Evolutionary conservation across 1,140 invertebrate species (phyloP).

Genomic region (Cotesia chilonis): DNA sequence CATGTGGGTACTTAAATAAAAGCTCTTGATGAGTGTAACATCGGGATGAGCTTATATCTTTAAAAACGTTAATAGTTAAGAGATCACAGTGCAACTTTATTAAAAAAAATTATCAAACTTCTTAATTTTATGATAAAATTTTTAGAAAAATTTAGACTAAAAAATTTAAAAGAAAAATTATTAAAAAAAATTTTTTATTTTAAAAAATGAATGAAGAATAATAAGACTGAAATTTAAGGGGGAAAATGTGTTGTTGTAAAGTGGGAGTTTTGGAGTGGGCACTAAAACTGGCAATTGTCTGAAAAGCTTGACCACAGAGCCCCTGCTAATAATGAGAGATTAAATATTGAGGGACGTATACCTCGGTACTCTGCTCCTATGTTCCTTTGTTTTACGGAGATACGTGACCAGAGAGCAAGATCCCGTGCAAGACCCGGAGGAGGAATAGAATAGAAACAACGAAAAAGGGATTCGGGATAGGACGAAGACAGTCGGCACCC

Average conservation of each 20-base stretch:
- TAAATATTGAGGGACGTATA: constrained; percentile 63
- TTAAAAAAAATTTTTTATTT: too few relatives aligned
- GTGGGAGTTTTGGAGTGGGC: constrained; percentile 49
- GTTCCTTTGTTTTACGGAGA: constrained; percentile 63
- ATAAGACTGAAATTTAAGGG: background rate
- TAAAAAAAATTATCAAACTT: too few relatives aligned
- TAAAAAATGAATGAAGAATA: background rate
- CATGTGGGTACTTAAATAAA: too few relatives aligned
- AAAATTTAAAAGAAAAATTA: too few relatives aligned
- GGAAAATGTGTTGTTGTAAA: background rate
- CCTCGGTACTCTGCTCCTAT: constrained; percentile 44
- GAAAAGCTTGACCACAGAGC: constrained; percentile 56
- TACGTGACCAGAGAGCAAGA: constrained; percentile 65
- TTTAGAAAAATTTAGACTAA: too few relatives aligned
- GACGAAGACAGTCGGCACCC: constrained; percentile 8
- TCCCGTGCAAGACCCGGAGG: constrained; percentile 42
- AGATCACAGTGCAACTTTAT: too few relatives aligned
- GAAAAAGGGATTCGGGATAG: background rate
- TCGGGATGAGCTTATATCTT: too few relatives aligned
- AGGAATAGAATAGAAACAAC: background rate
- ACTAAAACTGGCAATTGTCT: constrained; percentile 63
- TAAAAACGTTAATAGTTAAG: too few relatives aligned
- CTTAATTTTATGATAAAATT: too few relatives aligned
- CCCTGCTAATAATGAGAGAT: constrained; percentile 62
- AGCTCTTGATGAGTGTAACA: too few relatives aligned